A percentile compares a stretch with the other conserved stretches of the same genome.
Evolutionary conservation across 2,113 vertebrate species (phyloP).

Genomic region (Pomatorhinus ruficollis): DNA sequence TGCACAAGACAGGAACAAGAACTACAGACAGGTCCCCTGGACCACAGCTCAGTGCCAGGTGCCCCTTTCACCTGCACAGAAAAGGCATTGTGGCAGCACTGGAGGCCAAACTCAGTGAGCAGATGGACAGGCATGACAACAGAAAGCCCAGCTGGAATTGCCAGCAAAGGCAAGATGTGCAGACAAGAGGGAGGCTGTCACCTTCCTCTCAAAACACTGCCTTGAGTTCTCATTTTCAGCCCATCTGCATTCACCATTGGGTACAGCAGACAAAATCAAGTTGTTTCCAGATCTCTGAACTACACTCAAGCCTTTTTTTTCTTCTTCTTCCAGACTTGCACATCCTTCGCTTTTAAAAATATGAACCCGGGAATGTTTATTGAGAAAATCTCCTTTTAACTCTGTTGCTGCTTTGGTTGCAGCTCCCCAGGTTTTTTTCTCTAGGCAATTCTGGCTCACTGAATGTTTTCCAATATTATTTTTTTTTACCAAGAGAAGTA

Average conservation of each 20-base stretch:
- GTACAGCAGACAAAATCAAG: neutral
- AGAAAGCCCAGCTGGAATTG: neutral
- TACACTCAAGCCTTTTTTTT: neutral
- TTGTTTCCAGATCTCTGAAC: neutral
- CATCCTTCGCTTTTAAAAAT: neutral
- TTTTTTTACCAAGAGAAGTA: neutral
- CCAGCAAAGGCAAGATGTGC: neutral
- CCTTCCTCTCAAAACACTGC: neutral
- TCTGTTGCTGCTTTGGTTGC: neutral
- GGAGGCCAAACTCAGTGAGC: neutral
- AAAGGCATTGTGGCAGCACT: neutral
- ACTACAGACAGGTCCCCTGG: accelerated
- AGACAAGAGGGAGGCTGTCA: neutral
- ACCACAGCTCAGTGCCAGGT: neutral
- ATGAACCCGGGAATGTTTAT: neutral
- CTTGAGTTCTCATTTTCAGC: neutral
- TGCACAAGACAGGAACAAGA: neutral
- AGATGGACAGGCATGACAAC: accelerated
- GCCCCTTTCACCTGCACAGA: neutral
- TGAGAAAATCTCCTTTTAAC: neutral
- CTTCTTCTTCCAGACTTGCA: neutral
- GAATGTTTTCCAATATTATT: neutral
- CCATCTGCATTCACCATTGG: neutral
- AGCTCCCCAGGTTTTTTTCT: neutral
- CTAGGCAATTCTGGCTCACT: neutral